Evolutionary conservation across 2,888 invertebrate species (phyloP).

Genomic region (Papilio elwesi): DNA sequence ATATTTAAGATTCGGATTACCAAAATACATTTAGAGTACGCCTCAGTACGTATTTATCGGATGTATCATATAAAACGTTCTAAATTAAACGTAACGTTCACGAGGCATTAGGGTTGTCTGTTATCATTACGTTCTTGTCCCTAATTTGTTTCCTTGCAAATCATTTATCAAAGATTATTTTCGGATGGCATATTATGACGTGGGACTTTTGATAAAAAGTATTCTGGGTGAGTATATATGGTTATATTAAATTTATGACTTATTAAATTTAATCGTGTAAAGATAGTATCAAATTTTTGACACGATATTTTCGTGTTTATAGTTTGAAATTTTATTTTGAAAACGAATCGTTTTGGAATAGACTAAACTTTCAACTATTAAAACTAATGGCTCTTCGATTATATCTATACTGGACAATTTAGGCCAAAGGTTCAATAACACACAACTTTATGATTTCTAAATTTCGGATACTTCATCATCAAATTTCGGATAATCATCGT

Average conservation of each 20-base stretch:
- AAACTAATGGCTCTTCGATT: slow-evolving; percentile 7
- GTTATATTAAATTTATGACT: background rate
- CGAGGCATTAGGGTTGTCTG: slow-evolving; percentile 27
- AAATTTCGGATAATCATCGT: too few relatives aligned
- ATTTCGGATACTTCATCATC: too few relatives aligned
- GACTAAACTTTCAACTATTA: background rate
- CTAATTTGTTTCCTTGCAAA: slow-evolving; percentile 7
- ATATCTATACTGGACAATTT: background rate
- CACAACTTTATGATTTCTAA: background rate
- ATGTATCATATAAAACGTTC: slow-evolving; percentile 28
- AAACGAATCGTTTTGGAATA: background rate
- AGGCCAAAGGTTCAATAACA: background rate
- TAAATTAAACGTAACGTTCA: slow-evolving; percentile 33
- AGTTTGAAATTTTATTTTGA: background rate
- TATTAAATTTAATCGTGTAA: slow-evolving; percentile 2
- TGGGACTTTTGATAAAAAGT: slow-evolving; percentile 15
- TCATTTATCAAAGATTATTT: slow-evolving; percentile 23
- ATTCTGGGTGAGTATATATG: background rate
- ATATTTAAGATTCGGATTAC: slow-evolving; percentile 28
- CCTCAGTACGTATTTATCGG: slow-evolving; percentile 15
- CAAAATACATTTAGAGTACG: slow-evolving; percentile 21
- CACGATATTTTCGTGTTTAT: background rate
- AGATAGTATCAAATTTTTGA: background rate
- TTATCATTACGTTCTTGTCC: slow-evolving; percentile 24
- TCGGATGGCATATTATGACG: slow-evolving; percentile 9